Evolutionary conservation across 2,113 vertebrate genomes (phyloP).

Genomic region (Lepisosteus osseus): DNA sequence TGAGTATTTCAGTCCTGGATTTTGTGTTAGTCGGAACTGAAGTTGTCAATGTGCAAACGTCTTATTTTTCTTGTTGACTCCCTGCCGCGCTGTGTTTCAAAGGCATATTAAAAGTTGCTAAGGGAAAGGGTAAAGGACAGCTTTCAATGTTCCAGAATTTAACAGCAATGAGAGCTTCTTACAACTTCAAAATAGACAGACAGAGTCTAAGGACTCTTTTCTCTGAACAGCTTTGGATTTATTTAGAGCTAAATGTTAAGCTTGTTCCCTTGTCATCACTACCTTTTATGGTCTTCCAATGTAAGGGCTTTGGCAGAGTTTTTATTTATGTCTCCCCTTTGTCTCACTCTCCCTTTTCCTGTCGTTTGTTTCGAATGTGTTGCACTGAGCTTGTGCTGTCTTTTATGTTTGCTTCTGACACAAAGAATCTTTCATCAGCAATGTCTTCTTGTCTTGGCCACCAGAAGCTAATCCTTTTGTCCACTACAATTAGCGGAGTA

Average conservation of each 20-base stretch:
- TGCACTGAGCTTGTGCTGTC: slow-evolving; percentile 26
- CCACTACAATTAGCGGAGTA: slow-evolving; percentile 60
- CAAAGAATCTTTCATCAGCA: slow-evolving; percentile 39
- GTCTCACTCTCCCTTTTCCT: slow-evolving; percentile 6
- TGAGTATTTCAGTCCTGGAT: too few relatives aligned
- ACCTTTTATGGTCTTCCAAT: slow-evolving; percentile 13
- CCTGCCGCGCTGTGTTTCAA: too few relatives aligned
- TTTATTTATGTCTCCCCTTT: not conserved
- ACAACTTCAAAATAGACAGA: slow-evolving; percentile 34
- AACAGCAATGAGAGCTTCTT: slow-evolving; percentile 15
- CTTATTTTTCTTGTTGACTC: too few relatives aligned
- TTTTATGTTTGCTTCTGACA: slow-evolving; percentile 34
- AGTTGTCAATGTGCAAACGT: too few relatives aligned
- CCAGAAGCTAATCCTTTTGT: slow-evolving; percentile 53
- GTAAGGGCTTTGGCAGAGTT: not conserved
- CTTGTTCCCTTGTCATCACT: slow-evolving; percentile 28
- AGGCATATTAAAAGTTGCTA: too few relatives aligned
- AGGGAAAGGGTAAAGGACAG: not conserved
- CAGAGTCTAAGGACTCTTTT: slow-evolving; percentile 16
- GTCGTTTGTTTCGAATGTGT: slow-evolving; percentile 13
- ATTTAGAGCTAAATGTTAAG: slow-evolving; percentile 19
- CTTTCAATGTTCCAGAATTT: slow-evolving; percentile 1
- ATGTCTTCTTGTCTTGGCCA: slow-evolving; percentile 47
- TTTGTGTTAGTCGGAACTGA: too few relatives aligned
- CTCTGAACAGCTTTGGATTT: slow-evolving; percentile 28